Evolutionary conservation across 2,113 vertebrate genomes (phyloP).

Genomic region (Pao palembangensis): DNA sequence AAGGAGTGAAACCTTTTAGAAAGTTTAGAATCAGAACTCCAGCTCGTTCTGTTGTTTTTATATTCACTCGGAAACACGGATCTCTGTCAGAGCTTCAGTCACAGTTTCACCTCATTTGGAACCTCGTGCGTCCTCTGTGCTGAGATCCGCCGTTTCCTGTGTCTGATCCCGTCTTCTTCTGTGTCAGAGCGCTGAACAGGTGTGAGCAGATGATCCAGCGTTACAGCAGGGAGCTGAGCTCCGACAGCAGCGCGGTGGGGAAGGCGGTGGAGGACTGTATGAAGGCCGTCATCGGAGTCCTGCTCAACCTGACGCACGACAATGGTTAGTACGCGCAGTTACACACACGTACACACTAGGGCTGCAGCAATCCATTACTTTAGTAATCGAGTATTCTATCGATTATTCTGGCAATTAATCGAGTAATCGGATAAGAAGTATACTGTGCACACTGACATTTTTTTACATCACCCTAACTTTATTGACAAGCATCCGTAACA

Average conservation of each 20-base stretch:
- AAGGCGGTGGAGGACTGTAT: conserved; percentile 96
- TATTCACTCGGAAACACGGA: neutral
- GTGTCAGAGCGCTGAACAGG: conserved; percentile 81
- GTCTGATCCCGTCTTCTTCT: neutral
- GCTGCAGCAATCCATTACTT: too few relatives aligned
- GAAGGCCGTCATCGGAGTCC: conserved; percentile 93
- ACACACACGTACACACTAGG: neutral
- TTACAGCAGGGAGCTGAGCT: conserved; percentile 84
- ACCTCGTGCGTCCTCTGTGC: neutral
- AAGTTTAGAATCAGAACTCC: neutral
- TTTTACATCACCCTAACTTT: too few relatives aligned
- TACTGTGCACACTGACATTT: too few relatives aligned
- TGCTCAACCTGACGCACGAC: conserved; percentile 96
- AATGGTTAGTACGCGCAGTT: conserved; percentile 78
- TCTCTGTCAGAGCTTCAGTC: too few relatives aligned
- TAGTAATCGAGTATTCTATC: too few relatives aligned
- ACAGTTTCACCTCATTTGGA: too few relatives aligned
- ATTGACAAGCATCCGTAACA: too few relatives aligned
- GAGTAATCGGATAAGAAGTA: too few relatives aligned
- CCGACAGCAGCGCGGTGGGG: conserved; percentile 78
- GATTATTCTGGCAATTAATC: too few relatives aligned
- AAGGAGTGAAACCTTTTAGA: neutral
- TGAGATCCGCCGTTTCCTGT: too few relatives aligned
- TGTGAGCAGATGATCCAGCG: conserved; percentile 91
- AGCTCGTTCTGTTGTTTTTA: neutral